phyloP scores from a whole-genome alignment of 2,888 invertebrate species.

The Ophraella communa region DNA sequence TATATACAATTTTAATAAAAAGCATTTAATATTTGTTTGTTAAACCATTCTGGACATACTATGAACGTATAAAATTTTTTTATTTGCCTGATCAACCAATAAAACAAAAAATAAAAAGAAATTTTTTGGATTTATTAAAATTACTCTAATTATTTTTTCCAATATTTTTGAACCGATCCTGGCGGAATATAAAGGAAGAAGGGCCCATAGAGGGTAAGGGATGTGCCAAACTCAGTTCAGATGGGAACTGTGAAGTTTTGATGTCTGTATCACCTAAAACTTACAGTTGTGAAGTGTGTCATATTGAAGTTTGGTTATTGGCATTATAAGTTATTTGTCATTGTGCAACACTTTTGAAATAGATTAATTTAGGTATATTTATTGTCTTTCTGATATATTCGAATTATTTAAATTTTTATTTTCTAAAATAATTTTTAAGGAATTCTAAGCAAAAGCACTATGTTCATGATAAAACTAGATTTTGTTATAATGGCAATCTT shows the following conservation, averaged over 20 bases:
- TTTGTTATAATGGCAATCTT: too few species aligned
- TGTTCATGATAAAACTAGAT: too few species aligned
- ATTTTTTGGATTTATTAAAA: too few species aligned
- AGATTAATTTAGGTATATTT: slow-evolving; percentile 43
- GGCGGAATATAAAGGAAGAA: slow-evolving; percentile 7
- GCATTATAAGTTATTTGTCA: slow-evolving; percentile 53
- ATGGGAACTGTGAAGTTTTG: slow-evolving; percentile 50
- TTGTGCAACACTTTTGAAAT: slow-evolving; percentile 45
- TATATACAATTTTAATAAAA: too few species aligned
- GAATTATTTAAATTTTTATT: too few species aligned
- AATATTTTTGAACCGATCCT: neutral
- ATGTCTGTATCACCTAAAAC: slow-evolving; percentile 57
- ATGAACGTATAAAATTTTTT: too few species aligned
- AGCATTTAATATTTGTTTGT: too few species aligned
- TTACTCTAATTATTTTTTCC: neutral
- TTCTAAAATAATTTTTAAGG: too few species aligned
- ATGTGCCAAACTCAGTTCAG: slow-evolving; percentile 38
- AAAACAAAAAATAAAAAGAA: too few species aligned
- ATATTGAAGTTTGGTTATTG: slow-evolving; percentile 58
- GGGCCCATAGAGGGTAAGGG: slow-evolving; percentile 33
- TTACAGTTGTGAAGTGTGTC: slow-evolving; percentile 56
- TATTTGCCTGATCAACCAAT: too few species aligned
- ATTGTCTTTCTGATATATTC: slow-evolving; percentile 8
- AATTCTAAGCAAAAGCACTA: too few species aligned
- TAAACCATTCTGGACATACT: too few species aligned